A percentile compares a stretch with the other conserved stretches of the same genome.
These are phyloP conservation scores for Drosophila vallismaia DNA, from an alignment of 2,888 invertebrate genomes.

Conservation along the genomic window DNA sequence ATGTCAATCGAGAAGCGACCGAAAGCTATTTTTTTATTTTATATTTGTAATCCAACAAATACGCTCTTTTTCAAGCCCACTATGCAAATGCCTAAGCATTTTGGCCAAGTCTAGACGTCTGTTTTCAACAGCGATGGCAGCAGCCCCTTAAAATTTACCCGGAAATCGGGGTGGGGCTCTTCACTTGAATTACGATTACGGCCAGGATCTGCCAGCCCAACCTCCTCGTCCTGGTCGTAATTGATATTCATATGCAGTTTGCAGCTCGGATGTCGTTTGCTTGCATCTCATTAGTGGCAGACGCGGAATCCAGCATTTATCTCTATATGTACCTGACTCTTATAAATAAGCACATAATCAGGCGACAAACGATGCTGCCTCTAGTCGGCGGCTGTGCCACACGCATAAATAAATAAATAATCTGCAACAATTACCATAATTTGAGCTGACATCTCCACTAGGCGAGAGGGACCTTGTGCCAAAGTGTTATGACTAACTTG, in stretches of 20 bases:
- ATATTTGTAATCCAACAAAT: background rate
- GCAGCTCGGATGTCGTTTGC: conserved; percentile 38
- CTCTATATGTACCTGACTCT: conserved; percentile 62
- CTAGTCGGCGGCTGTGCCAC: conserved; percentile 25
- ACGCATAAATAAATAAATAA: conserved; percentile 73
- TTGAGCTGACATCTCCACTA: conserved; percentile 56
- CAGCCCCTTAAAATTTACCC: conserved; percentile 29
- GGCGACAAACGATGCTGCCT: conserved; percentile 66
- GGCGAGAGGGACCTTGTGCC: conserved; percentile 18
- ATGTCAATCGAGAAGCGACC: conserved; percentile 25
- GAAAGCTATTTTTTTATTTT: background rate
- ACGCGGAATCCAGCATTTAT: conserved; percentile 45
- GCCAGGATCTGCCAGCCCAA: conserved; percentile 32
- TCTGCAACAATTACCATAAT: conserved; percentile 76
- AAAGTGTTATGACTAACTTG: conserved; percentile 55
- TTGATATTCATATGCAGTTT: conserved; percentile 72
- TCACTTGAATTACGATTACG: conserved; percentile 37
- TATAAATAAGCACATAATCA: conserved; percentile 78
- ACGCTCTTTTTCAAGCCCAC: background rate
- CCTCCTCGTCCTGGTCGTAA: conserved; percentile 45
- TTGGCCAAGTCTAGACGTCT: conserved; percentile 66
- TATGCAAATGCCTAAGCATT: conserved; percentile 48
- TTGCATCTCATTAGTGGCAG: conserved; percentile 72
- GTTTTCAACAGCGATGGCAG: conserved; percentile 27
- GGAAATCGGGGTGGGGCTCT: conserved; percentile 17